Conservation (phyloP, 2,888 invertebrate genomes). For the Agrilus biguttatus region DNA sequence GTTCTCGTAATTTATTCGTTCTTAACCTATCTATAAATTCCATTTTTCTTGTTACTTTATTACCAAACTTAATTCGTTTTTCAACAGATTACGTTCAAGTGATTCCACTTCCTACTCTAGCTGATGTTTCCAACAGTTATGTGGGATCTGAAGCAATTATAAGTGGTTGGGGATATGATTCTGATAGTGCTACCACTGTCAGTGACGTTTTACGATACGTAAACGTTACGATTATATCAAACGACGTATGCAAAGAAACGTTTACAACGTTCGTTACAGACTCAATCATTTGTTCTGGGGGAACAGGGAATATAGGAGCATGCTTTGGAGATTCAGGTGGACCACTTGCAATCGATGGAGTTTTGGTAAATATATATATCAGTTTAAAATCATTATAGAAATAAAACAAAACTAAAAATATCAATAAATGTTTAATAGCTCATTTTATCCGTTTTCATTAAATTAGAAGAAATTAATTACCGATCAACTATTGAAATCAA, state of each 20-base stretch:
- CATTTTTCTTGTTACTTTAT: too few relatives aligned
- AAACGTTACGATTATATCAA: conserved; percentile 29
- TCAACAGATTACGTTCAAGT: neutral
- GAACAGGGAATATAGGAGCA: conserved; percentile 29
- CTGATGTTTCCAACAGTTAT: conserved; percentile 20
- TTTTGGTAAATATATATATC: too few relatives aligned
- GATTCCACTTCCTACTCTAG: conserved; percentile 7
- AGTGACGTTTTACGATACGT: conserved; percentile 31
- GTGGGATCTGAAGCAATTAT: conserved; percentile 27
- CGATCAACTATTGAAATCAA: too few relatives aligned
- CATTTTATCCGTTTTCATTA: too few relatives aligned
- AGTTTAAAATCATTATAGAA: too few relatives aligned
- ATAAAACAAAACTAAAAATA: too few relatives aligned
- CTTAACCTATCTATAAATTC: too few relatives aligned
- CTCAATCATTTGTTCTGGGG: conserved; percentile 35
- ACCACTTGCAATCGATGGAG: conserved; percentile 5
- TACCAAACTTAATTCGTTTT: too few relatives aligned
- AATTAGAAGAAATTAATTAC: too few relatives aligned
- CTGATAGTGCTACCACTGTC: conserved; percentile 21
- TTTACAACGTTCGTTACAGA: conserved; percentile 20
- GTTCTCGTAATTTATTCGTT: too few relatives aligned
- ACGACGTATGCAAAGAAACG: conserved; percentile 29
- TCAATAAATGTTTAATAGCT: too few relatives aligned
- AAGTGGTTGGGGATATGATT: conserved; percentile 35
- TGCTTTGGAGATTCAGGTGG: conserved; percentile 37